Conservation (phyloP, 2,797 vertebrate genomes). For the Pangasius krempfi region DNA sequence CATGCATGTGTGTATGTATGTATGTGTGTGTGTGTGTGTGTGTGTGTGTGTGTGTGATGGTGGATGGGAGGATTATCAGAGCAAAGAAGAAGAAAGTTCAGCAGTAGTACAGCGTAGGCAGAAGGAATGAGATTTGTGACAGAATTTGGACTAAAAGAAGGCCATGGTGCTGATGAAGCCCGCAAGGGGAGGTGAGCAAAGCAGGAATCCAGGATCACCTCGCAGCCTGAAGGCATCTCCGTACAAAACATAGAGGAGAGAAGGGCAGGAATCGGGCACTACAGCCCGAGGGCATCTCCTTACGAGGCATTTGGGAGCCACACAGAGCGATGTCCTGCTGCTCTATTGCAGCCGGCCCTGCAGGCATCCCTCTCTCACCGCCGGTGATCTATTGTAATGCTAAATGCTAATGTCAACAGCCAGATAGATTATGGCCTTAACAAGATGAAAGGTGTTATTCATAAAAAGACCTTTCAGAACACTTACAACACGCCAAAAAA, state of each 20-base stretch:
- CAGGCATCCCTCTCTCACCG: conserved; percentile 44
- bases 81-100: neutral
- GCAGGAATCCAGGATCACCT: conserved; percentile 25
- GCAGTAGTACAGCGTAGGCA: neutral
- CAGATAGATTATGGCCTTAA: conserved; percentile 54
- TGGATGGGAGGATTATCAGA: neutral
- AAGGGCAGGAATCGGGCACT: conserved; percentile 24
- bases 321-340: conserved; percentile 53
- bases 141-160: conserved; percentile 1
- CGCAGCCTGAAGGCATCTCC: conserved; percentile 7
- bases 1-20: neutral
- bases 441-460: conserved; percentile 36
- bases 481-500: neutral
- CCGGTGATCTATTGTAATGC: conserved; percentile 52
- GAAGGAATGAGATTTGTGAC: conserved; percentile 14
- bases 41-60: conserved; percentile 5
- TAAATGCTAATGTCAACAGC: conserved; percentile 46
- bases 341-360: conserved; percentile 55
- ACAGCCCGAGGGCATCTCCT: conserved; percentile 32
- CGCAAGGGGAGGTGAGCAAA: conserved; percentile 2
- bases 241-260: conserved; percentile 29
- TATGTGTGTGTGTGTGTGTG: neutral
- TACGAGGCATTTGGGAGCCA: conserved; percentile 39
- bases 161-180: conserved; percentile 5
- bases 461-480: neutral